These are phyloP conservation scores for Clarias batrachus DNA, from an alignment of 2,113 vertebrate species.

Conservation along the genomic window DNA sequence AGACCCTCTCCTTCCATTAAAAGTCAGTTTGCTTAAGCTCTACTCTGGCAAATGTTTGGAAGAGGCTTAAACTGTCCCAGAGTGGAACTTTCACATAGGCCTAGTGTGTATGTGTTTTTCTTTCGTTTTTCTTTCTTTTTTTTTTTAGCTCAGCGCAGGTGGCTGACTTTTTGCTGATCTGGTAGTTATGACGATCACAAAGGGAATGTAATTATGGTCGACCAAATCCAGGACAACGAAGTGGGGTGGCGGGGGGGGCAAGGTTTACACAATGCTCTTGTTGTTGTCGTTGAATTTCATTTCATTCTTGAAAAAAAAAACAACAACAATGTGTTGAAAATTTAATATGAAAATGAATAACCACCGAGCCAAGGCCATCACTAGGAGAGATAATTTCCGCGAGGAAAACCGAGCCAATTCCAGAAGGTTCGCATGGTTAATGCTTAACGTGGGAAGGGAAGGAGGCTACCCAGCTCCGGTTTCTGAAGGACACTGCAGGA, in stretches of 20 bases:
- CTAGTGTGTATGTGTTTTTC: background rate
- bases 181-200: slow-evolving; percentile 33
- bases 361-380: background rate
- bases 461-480: slow-evolving; percentile 61
- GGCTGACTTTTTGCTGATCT: slow-evolving; percentile 39
- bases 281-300: slow-evolving; percentile 19
- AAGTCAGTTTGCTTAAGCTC: slow-evolving; percentile 37
- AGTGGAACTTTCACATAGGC: slow-evolving; percentile 20
- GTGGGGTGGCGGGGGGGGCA: background rate
- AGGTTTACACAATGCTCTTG: slow-evolving; percentile 5
- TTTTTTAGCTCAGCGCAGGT: slow-evolving; percentile 14
- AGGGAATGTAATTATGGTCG: slow-evolving; percentile 27
- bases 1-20: slow-evolving; percentile 31
- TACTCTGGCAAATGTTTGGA: slow-evolving; percentile 36
- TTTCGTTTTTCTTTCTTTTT: background rate
- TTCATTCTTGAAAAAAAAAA: background rate
- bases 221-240: slow-evolving; percentile 25
- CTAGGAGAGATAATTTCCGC: background rate
- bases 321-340: slow-evolving; percentile 1
- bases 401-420: slow-evolving; percentile 61
- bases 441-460: slow-evolving; percentile 63
- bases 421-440: slow-evolving; percentile 73
- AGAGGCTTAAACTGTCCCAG: slow-evolving; percentile 37
- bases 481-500: slow-evolving; percentile 71
- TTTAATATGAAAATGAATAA: slow-evolving; percentile 2